Evolutionary conservation across 1,140 invertebrate species (phyloP), one percentile per base, ranked within the genome.

Genomic region (Lucilia cuprina): DNA sequence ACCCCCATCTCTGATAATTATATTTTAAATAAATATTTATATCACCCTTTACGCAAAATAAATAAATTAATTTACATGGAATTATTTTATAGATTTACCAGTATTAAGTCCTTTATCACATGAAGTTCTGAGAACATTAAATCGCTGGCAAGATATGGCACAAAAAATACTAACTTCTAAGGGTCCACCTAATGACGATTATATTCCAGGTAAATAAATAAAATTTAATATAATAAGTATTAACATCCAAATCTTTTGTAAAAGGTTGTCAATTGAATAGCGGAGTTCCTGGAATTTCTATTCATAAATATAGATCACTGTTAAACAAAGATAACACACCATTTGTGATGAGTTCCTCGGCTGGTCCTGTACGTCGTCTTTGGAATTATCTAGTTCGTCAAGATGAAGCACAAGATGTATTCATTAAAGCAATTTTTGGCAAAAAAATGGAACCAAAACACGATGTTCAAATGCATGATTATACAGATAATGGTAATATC

Each of bases 371-470:
- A 0, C 94, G 96, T 85, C 93, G 98, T 21, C 92, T 99, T 2
- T 99, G 99, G 99, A 96, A 95, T 89, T 99, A 95, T 90, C 92
- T 99, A 84, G 96, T 99, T 1, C 93, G 96, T 77, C 98, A 99
- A 92, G 97, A 99, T 91, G 91, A 93, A 49, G 95, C 99, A 74
- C 97, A 99, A 92, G 97, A 99, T 88, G 94, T 98, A 77, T 99
- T 99, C 92, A 97, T 99, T 86, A 94, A 97, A 82, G 97, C 98
- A 86, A 96, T 99, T 85, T 99, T 99, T 92, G 96, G 96, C 0
- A 96, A 95, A 86, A 93, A 94, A 34, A 77, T 80, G 34, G 84
- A 84, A 50, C 74, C 55, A n/a, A 84, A 55, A 49, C 49, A 55
- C 19, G 47, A 25, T 13, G 19, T 55, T 41, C 47, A 84, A 55